Conservation (phyloP, 2,113 vertebrate species). For the Equus quagga region DNA sequence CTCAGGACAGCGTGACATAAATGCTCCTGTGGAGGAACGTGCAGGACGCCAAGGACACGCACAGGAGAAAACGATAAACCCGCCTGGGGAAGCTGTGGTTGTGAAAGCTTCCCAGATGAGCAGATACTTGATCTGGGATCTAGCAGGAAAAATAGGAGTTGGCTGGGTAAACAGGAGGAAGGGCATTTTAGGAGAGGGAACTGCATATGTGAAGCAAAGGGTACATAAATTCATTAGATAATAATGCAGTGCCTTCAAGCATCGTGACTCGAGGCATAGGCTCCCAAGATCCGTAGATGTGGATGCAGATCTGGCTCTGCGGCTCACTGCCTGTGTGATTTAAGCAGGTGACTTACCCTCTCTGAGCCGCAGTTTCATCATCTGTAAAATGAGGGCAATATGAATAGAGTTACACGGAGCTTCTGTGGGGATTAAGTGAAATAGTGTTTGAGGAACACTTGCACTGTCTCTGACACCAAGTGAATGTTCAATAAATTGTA, state of each 20-base stretch:
- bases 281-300: background rate
- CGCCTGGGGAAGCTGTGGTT: background rate
- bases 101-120: background rate
- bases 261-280: background rate
- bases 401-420: background rate
- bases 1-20: background rate
- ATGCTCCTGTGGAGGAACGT: fast-evolving
- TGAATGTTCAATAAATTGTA: background rate
- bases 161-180: background rate
- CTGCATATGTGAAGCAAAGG: background rate
- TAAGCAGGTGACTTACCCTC: background rate
- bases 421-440: background rate
- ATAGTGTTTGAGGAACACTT: background rate
- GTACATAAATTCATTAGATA: background rate
- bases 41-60: background rate
- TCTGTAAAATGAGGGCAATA: background rate
- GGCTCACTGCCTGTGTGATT: background rate
- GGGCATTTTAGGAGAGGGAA: background rate
- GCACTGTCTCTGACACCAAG: fast-evolving
- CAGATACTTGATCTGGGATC: background rate
- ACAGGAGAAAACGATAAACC: background rate
- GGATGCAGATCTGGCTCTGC: background rate
- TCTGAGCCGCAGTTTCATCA: background rate
- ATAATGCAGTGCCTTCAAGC: background rate
- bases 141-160: background rate